Base-by-base conservation (phyloP, 2,888 invertebrate genomes). In the Allolobophora icterica region DNA sequence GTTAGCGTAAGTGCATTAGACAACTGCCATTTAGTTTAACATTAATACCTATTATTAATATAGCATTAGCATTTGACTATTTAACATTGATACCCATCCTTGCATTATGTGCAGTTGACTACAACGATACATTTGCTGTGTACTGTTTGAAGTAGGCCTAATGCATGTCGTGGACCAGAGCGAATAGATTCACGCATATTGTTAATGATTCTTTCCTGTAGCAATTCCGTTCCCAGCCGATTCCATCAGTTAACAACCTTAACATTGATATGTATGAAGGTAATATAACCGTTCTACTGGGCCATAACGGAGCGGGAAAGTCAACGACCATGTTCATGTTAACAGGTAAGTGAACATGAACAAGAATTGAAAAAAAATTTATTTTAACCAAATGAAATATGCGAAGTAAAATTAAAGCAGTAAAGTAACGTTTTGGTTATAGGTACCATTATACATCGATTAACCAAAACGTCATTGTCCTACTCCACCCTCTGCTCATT, bases 291-390 rank as follows among this genome's bases (percentile, higher is more conserved):
- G 97, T 92, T 45, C 95, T 98, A n/a, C 4, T 98, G 40, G 98
- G 98, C 0, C 97, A 97, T 94, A 97, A 97, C 94, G 97, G 97
- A 13, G 97, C 97, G 89, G 97, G 98, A 84, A 97, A 97, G 96
- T 98, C 98, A 0, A 98, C 98, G 0, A 98, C 98, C 0, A 98
- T 98, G 96, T 97, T 98, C 0, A 98, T 98, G 97, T 95, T 98
- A 90, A 98, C 98, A 40, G 93, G 93, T 92, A 13, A 24, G 52
- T 52, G 13, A 17, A 8, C 40, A n/a, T n/a, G n/a, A n/a, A n/a
- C n/a, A n/a, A n/a, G n/a, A n/a, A n/a, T n/a, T n/a, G n/a, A n/a
- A n/a, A n/a, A n/a, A n/a, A n/a, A n/a, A n/a, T n/a, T n/a, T n/a
- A n/a, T n/a, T n/a, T n/a, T n/a, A n/a, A n/a, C n/a, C n/a, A n/a